phyloP scores from a whole-genome alignment of 2,113 vertebrate species.

The Pterophyllum scalare region DNA sequence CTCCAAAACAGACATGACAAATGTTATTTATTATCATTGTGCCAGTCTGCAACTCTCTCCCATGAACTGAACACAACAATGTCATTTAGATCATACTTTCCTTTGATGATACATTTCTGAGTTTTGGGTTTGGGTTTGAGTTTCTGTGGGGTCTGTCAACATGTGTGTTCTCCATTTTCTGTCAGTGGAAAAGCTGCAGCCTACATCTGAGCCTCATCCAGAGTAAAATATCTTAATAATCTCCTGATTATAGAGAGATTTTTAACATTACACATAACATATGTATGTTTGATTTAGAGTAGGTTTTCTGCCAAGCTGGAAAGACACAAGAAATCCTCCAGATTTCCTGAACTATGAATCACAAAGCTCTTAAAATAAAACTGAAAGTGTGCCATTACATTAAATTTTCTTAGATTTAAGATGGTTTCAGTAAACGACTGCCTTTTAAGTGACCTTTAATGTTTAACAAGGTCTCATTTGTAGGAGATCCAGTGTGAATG shows the following conservation, averaged over 20 bases:
- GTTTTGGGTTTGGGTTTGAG: background rate
- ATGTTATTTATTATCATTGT: background rate
- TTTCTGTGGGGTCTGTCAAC: slow-evolving; percentile 10
- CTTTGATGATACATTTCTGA: background rate
- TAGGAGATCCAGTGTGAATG: background rate
- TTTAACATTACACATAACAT: background rate
- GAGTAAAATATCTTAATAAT: background rate
- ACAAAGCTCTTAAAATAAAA: slow-evolving; percentile 6
- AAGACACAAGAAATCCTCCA: slow-evolving; percentile 19
- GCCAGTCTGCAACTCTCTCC: background rate
- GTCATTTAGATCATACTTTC: background rate
- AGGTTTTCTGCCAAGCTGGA: slow-evolving; percentile 5
- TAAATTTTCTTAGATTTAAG: background rate
- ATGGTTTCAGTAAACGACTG: background rate
- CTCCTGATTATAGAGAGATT: slow-evolving; percentile 10
- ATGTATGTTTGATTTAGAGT: background rate
- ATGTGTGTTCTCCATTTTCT: slow-evolving; percentile 14
- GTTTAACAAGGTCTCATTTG: background rate
- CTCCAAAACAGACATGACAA: background rate
- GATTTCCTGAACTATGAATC: slow-evolving; percentile 21
- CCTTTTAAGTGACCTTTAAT: background rate
- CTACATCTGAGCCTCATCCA: background rate
- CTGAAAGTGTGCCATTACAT: background rate
- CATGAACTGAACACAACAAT: background rate
- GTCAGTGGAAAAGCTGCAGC: background rate